Percentiles rank a stretch among this genome's conserved stretches.
Evolutionary conservation across 2,797 vertebrate species (phyloP).

Genomic region (Botia almorhae): DNA sequence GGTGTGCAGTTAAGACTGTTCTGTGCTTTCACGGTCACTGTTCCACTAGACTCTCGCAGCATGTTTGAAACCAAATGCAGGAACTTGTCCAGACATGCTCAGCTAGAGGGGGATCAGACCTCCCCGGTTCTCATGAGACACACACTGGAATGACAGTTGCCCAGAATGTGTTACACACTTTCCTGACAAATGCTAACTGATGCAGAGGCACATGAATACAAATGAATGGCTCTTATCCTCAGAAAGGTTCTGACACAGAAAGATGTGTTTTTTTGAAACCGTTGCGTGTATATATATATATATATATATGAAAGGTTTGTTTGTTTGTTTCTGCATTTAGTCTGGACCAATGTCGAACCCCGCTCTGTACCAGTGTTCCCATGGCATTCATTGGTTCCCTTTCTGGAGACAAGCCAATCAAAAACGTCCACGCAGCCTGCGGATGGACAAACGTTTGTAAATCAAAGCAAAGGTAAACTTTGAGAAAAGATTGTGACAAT

Average conservation of each 20-base stretch:
- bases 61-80: slow-evolving; percentile 41
- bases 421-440: slow-evolving; percentile 83
- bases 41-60: slow-evolving; percentile 42
- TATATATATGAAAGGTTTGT: slow-evolving; percentile 21
- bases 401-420: slow-evolving; percentile 91
- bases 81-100: slow-evolving; percentile 58
- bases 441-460: slow-evolving; percentile 87
- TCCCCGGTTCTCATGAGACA: slow-evolving; percentile 13
- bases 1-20: slow-evolving; percentile 58
- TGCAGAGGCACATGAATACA: neutral
- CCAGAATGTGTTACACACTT: slow-evolving; percentile 2
- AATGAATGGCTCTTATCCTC: slow-evolving; percentile 27
- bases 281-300: neutral
- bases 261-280: neutral
- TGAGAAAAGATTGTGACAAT: neutral
- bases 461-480: slow-evolving; percentile 86
- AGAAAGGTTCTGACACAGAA: neutral
- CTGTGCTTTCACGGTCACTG: slow-evolving; percentile 55
- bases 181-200: neutral
- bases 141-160: slow-evolving; percentile 10
- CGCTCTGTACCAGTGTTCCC: slow-evolving; percentile 93
- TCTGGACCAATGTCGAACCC: slow-evolving; percentile 96
- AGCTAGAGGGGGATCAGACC: slow-evolving; percentile 4
- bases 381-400: slow-evolving; percentile 94
- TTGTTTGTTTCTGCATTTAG: slow-evolving; percentile 68